A percentile compares a stretch with the other conserved stretches of the same genome.
phyloP scores from a whole-genome alignment of 1,140 invertebrate species.

The Anoplophora glabripennis region DNA sequence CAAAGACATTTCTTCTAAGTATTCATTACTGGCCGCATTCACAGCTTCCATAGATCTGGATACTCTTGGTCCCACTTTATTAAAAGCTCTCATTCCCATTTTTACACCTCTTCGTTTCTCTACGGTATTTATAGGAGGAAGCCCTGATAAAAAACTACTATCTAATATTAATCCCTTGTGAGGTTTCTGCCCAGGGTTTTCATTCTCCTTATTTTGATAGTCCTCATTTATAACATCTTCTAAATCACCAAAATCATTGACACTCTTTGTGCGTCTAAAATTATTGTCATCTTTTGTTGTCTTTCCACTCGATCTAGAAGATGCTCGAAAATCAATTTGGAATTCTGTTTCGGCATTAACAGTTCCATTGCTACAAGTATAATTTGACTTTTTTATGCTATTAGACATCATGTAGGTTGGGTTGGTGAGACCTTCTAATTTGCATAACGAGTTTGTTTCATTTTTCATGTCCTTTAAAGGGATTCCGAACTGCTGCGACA shows the following conservation, averaged over 20 bases:
- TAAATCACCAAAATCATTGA: slow-evolving; percentile 32
- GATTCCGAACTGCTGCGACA: slow-evolving; percentile 61
- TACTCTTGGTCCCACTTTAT: slow-evolving; percentile 41
- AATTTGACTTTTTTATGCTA: no score
- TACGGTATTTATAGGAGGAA: slow-evolving; percentile 28
- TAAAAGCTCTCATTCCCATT: slow-evolving; percentile 67
- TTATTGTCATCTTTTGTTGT: slow-evolving; percentile 22
- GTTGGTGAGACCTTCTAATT: slow-evolving; percentile 42
- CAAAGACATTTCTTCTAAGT: slow-evolving; percentile 42
- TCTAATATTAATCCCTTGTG: slow-evolving; percentile 31
- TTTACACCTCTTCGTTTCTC: slow-evolving; percentile 63
- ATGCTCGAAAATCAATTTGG: slow-evolving; percentile 37
- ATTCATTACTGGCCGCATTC: slow-evolving; percentile 37
- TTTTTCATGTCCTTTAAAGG: slow-evolving; percentile 50
- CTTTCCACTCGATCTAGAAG: slow-evolving; percentile 24
- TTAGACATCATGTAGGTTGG: slow-evolving; percentile 24
- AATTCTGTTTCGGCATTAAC: slow-evolving; percentile 44
- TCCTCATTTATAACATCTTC: slow-evolving; percentile 51
- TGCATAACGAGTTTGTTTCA: slow-evolving; percentile 45
- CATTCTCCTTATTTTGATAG: slow-evolving; percentile 67
- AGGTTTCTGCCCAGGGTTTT: slow-evolving; percentile 55
- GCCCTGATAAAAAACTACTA: slow-evolving; percentile 48
- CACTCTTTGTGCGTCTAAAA: slow-evolving; percentile 38
- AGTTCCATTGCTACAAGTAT: slow-evolving; percentile 26
- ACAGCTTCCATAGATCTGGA: slow-evolving; percentile 49